These are phyloP conservation scores for Brachylomia viminalis DNA, from an alignment of 2,888 invertebrate genomes.

Conservation along the genomic window DNA sequence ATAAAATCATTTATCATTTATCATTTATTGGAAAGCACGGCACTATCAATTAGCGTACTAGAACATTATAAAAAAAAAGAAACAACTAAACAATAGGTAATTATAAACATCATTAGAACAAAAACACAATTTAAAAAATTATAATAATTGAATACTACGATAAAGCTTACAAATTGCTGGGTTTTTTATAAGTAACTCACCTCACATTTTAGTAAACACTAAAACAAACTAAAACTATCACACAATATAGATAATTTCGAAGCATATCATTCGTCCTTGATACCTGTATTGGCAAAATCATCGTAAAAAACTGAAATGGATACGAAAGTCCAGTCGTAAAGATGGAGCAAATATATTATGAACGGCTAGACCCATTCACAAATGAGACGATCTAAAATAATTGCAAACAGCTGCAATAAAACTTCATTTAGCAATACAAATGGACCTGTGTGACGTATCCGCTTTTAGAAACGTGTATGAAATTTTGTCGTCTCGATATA, in stretches of 20 bases:
- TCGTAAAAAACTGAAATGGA: not conserved
- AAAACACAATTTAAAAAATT: too few relatives aligned
- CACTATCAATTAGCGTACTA: too few relatives aligned
- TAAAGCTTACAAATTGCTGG: too few relatives aligned
- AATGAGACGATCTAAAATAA: slow-evolving; percentile 12
- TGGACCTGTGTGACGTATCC: not conserved
- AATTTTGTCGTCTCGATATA: slow-evolving; percentile 11
- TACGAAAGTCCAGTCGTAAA: not conserved
- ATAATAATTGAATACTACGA: too few relatives aligned
- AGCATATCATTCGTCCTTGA: not conserved
- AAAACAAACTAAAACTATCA: not conserved
- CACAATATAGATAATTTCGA: not conserved
- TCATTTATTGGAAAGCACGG: too few relatives aligned
- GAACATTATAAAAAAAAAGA: too few relatives aligned
- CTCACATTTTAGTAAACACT: too few relatives aligned
- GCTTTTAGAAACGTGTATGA: not conserved
- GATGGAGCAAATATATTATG: not conserved
- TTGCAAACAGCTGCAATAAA: slow-evolving; percentile 14
- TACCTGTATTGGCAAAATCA: not conserved
- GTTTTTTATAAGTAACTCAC: too few relatives aligned
- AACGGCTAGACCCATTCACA: slow-evolving; percentile 3
- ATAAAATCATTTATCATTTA: too few relatives aligned
- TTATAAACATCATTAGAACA: too few relatives aligned
- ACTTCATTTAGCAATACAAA: slow-evolving; percentile 12
- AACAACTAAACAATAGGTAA: too few relatives aligned